Evolutionary conservation across 2,113 vertebrate genomes (phyloP), one percentile per base, ranked within the genome.

Genomic region (Euleptes europaea): DNA sequence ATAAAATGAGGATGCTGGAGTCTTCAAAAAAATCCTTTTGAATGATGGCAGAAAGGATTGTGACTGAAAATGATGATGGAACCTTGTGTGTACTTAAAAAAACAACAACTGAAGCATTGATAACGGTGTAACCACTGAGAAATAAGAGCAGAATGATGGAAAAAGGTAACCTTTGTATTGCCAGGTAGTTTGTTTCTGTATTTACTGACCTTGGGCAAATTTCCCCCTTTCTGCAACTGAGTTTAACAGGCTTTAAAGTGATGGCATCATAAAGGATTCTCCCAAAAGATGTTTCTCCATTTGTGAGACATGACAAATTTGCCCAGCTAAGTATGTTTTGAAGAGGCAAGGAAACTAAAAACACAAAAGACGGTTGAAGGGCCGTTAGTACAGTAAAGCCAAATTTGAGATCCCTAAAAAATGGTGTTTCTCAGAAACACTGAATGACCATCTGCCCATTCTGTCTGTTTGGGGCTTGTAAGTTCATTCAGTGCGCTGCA

Each of bases 31-130:
- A 7, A 63, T 10, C 10, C 23, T 63, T 63, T 51, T 76, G 63
- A 75, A 78, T 17, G 1, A 21, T 65, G 79, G 88, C 79, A 73
- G 1, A 84, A 88, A 9, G 54, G 0, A 67, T 84, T 88, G 82
- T 92, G 86, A 83, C 63, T 93, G 90, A 93, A 72, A 89, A 91
- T 90, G 88, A 88, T 93, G 71, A 66, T 93, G 94, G 91, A 93
- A 94, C 8, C 92, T 91, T 93, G 89, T 90, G 86, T n/a, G 65
- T 47, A 14, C 63, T 28, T 82, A 38, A 8, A 15, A 85, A 92
- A 93, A 94, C 80, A 89, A 80, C 93, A 94, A 94, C 86, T 23
- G 33, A 42, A 49, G n/a, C 31, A 3, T 82, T 75, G 47, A 67
- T 89, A 83, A 88, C 54, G 26, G 54, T 84, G 5, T 72, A 85